Evolutionary conservation across 2,888 invertebrate species (phyloP).

Genomic region (Ophion slaviceki): DNA sequence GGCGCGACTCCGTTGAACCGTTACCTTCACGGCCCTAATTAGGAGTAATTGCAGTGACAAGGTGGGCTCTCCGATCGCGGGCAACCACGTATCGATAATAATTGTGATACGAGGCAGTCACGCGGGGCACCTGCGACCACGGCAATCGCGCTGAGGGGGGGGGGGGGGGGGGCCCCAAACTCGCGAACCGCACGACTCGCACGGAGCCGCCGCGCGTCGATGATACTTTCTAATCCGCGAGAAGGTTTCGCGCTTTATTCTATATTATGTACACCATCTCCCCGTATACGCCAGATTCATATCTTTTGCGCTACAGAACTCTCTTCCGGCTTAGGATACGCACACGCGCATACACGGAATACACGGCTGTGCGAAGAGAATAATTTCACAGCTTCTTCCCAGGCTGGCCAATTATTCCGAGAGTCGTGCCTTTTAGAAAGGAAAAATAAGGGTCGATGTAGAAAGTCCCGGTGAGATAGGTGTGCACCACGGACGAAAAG

Average conservation of each 20-base stretch:
- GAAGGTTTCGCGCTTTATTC: conserved; percentile 64
- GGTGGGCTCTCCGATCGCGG: conserved; percentile 38
- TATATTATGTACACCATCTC: background rate
- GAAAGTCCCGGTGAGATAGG: too few species aligned
- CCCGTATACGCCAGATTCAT: background rate
- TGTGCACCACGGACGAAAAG: too few species aligned
- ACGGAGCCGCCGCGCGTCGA: conserved; percentile 37
- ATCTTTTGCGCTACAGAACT: background rate
- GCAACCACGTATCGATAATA: conserved; percentile 57
- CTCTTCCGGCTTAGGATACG: conserved; percentile 13
- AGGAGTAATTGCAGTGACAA: conserved; percentile 55
- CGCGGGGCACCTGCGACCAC: conserved; percentile 27
- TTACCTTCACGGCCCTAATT: conserved; percentile 34
- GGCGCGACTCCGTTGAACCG: conserved; percentile 39
- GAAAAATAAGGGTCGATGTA: too few species aligned
- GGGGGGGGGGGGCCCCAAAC: too few species aligned
- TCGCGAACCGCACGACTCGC: background rate
- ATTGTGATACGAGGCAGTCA: conserved; percentile 12
- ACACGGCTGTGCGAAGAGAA: background rate
- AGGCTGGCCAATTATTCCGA: background rate
- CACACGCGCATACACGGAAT: background rate
- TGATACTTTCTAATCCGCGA: conserved; percentile 65
- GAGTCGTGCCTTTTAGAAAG: background rate
- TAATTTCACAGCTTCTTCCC: background rate
- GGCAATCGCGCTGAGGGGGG: too few species aligned